Percentiles rank a stretch among this genome's conserved stretches.
phyloP scores from a whole-genome alignment of 2,113 vertebrate genomes.

The Orcinus orca region DNA sequence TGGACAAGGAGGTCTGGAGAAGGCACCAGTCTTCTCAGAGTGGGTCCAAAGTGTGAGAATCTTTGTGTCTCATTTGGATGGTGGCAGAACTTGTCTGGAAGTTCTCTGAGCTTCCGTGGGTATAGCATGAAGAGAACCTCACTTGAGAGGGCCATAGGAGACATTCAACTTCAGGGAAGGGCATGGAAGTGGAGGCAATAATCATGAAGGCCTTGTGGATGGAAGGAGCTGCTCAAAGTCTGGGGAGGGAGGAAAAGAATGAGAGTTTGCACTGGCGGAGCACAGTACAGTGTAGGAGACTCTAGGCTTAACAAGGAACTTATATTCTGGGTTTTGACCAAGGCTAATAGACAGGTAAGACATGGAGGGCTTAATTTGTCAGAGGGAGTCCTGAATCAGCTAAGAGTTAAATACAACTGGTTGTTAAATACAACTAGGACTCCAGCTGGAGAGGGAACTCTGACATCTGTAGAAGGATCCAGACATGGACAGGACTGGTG shows the following conservation, averaged over 20 bases:
- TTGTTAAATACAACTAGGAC: background rate
- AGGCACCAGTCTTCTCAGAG: background rate
- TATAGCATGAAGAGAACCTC: background rate
- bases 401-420: background rate
- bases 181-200: background rate
- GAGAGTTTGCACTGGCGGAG: background rate
- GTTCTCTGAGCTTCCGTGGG: background rate
- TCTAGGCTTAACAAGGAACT: background rate
- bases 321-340: background rate
- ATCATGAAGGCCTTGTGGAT: background rate
- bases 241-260: background rate
- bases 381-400: background rate
- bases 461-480: background rate
- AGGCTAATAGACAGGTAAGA: background rate
- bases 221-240: background rate
- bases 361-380: background rate
- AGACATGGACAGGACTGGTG: background rate
- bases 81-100: background rate
- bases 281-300: background rate
- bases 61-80: background rate
- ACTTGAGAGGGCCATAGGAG: background rate
- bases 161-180: background rate
- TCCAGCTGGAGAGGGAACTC: background rate
- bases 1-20: background rate
- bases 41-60: background rate